These are phyloP conservation scores for Rhinolophus sinicus DNA, from an alignment of 2,113 vertebrate genomes.

Conservation along the genomic window DNA sequence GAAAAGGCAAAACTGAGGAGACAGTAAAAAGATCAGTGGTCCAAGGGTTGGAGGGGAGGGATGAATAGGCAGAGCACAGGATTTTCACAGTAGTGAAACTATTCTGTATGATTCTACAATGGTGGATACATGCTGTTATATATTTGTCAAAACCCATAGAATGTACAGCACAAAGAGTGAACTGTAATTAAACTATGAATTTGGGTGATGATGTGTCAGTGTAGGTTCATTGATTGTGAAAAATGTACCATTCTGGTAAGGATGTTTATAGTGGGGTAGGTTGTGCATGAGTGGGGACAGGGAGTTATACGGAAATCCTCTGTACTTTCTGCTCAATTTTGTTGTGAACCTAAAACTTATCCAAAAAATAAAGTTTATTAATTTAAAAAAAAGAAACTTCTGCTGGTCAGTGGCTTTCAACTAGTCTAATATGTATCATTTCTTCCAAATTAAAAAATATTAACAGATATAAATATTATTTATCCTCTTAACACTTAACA, in stretches of 20 bases:
- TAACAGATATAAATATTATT: constrained; percentile 1
- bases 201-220: background rate
- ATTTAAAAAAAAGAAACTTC: background rate
- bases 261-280: background rate
- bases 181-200: background rate
- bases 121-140: background rate
- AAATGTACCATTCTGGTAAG: background rate
- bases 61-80: background rate
- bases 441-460: constrained; percentile 15
- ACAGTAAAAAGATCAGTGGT: background rate
- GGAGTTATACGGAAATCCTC: background rate
- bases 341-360: constrained; percentile 19
- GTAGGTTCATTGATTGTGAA: background rate
- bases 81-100: background rate
- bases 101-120: background rate
- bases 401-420: background rate
- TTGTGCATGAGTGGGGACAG: background rate
- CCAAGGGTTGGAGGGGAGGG: background rate
- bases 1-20: background rate
- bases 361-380: constrained; percentile 14
- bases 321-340: background rate
- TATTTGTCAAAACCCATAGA: background rate
- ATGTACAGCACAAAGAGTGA: background rate
- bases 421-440: constrained; percentile 19
- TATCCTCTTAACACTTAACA: background rate